Base-by-base conservation (phyloP, 2,113 vertebrate genomes). In the Melierax canorus region DNA sequence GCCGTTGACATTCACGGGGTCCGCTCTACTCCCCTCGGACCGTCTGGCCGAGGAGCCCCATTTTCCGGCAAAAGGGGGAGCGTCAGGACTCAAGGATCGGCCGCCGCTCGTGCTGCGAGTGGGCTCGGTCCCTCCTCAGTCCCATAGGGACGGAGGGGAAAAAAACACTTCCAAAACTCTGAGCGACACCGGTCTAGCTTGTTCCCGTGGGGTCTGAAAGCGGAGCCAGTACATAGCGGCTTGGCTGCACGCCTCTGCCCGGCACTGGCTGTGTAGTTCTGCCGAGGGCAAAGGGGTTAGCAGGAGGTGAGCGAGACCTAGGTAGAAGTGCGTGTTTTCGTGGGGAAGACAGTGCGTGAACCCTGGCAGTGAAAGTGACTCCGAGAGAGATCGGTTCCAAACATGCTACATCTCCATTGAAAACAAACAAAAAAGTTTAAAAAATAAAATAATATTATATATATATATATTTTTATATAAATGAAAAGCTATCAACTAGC, bases 401-500 rank as follows among this genome's bases (percentile, higher is more conserved):
- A 98, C 97, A 98, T 98, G 98, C 98, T 98, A 98, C 98, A 98
- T 98, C 97, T 98, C 96, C 94, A 95, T 98, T 97, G 91, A 97
- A 98, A 98, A 98, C 94, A 90, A 97, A 97, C 92, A 96, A 98
- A 97, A 97, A 96, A 72, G 86, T 98, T 98, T 97, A 85, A 98
- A 98, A 98, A 98, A 98, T 98, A 98, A 98, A 97, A 98, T 98
- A 98, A 97, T 97, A 98, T 97, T 88, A 96, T 94, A 95, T 95
- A 98, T 97, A 97, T 98, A 96, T 91, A 97, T 97, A 97, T 98
- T 97, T 97, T 97, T 98, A 98, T 98, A 98, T 98, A 97, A 97
- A 98, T 98, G 97, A 98, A 98, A 98, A 98, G 98, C 98, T 98
- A 98, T 97, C 77, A 90, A 94, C 98, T 98, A 98, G 98, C 98